Percentiles rank a stretch among this genome's conserved stretches.
Evolutionary conservation across 1,140 invertebrate genomes (phyloP).

Genomic region (Scaptodrosophila lebanonensis): DNA sequence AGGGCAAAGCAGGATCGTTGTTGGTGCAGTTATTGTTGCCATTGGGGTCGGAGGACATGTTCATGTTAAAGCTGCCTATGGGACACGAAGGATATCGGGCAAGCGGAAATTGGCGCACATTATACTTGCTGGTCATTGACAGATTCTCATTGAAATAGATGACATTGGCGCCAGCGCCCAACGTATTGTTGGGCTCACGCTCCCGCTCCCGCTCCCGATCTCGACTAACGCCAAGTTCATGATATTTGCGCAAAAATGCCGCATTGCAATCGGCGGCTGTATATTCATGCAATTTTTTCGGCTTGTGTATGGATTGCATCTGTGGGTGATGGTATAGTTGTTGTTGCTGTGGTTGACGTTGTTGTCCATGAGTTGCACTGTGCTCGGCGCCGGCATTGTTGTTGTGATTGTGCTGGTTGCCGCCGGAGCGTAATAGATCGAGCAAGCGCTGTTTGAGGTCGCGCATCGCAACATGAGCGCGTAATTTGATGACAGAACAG

Average conservation of each 20-base stretch:
- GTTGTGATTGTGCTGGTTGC: conserved; percentile 37
- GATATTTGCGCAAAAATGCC: conserved; percentile 65
- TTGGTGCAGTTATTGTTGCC: too few relatives aligned
- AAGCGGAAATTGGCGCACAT: conserved; percentile 47
- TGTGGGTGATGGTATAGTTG: conserved; percentile 8
- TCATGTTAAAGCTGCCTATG: conserved; percentile 47
- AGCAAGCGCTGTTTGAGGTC: conserved; percentile 73
- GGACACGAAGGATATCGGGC: conserved; percentile 63
- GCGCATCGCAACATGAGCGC: conserved; percentile 49
- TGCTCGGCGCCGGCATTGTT: background rate
- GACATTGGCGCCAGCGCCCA: conserved; percentile 30
- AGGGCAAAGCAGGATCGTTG: too few relatives aligned
- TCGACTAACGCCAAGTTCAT: conserved; percentile 48
- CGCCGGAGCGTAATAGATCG: conserved; percentile 64
- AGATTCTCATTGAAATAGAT: conserved; percentile 76
- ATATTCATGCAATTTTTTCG: conserved; percentile 66
- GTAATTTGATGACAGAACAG: background rate
- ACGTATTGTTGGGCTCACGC: background rate
- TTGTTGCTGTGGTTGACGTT: conserved; percentile 14
- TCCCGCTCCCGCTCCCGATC: conserved; percentile 14
- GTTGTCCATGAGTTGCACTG: background rate
- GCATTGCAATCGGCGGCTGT: conserved; percentile 65
- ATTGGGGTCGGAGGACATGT: too few relatives aligned
- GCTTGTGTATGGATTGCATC: conserved; percentile 28
- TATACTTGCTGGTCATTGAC: conserved; percentile 72